Evolutionary conservation across 1,140 invertebrate species (phyloP).

Genomic region (Aphelenchoides fujianensis): DNA sequence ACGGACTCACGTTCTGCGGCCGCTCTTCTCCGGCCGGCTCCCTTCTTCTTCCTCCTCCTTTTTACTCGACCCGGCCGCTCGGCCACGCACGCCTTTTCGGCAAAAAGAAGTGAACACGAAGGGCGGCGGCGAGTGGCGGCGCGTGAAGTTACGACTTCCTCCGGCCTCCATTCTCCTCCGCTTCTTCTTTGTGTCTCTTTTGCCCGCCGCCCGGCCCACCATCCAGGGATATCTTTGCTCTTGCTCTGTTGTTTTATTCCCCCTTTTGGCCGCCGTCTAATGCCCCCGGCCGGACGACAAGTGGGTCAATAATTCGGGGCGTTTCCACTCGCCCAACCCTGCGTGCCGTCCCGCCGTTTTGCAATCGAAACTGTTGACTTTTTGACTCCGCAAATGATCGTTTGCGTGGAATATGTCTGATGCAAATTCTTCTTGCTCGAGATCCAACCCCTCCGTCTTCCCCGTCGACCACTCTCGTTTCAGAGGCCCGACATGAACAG

Average conservation of each 20-base stretch:
- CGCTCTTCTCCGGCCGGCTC: neutral
- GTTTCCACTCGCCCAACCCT: no score
- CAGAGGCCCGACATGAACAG: conserved; percentile 11
- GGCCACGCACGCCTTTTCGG: neutral
- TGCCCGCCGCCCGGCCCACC: neutral
- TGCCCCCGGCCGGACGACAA: neutral
- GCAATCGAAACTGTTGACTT: no score
- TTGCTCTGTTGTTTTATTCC: neutral
- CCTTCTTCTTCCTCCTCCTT: neutral
- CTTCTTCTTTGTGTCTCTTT: conserved; percentile 1
- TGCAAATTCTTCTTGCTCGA: no score
- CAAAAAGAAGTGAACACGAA: no score
- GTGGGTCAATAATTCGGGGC: no score
- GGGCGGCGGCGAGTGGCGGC: neutral
- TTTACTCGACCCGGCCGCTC: neutral
- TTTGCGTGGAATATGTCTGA: no score
- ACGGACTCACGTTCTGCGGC: neutral
- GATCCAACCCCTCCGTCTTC: no score
- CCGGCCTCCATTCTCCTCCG: no score
- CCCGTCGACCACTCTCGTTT: neutral
- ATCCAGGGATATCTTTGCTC: neutral
- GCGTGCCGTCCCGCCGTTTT: no score
- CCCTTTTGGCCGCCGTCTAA: neutral
- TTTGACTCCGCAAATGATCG: no score
- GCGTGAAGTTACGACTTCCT: conserved; percentile 4